A percentile compares a stretch with the other conserved stretches of the same genome.
Conservation (phyloP, 92 coral and sea anemone genomes). For the Epizoanthus ramosus region DNA sequence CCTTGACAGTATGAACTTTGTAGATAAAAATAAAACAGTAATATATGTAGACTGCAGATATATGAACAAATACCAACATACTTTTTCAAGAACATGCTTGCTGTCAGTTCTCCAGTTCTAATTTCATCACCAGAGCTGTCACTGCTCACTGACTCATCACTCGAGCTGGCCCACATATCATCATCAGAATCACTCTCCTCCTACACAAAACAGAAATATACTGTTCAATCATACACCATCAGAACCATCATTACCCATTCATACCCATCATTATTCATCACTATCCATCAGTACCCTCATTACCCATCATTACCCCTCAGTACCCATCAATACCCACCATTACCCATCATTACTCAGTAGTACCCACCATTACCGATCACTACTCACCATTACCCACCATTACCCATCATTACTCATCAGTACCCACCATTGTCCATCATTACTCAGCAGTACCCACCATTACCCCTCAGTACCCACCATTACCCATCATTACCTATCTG, state of each 20-base stretch:
- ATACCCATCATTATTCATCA: too few relatives aligned
- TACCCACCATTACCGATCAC: too few relatives aligned
- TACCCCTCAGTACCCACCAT: too few relatives aligned
- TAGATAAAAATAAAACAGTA: background rate
- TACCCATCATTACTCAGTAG: too few relatives aligned
- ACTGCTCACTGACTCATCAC: conserved; percentile 42
- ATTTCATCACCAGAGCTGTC: conserved; percentile 74
- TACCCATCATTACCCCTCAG: too few relatives aligned
- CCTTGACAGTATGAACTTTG: background rate
- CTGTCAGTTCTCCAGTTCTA: conserved; percentile 70
- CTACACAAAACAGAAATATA: conserved; percentile 26
- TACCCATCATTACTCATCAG: too few relatives aligned
- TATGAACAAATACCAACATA: conserved; percentile 29
- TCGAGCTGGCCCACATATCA: conserved; percentile 65
- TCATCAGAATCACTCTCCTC: conserved; percentile 86
- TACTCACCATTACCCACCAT: too few relatives aligned
- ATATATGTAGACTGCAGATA: background rate
- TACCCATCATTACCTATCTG: too few relatives aligned
- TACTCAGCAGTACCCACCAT: too few relatives aligned
- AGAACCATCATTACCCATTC: background rate
- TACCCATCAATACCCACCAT: too few relatives aligned
- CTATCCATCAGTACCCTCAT: too few relatives aligned
- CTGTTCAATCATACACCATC: background rate
- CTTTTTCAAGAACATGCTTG: conserved; percentile 92
- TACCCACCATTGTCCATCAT: too few relatives aligned